A percentile compares a stretch with the other conserved stretches of the same genome.
Evolutionary conservation across 2,797 vertebrate genomes (phyloP).

Genomic region (Acanthis flammea): DNA sequence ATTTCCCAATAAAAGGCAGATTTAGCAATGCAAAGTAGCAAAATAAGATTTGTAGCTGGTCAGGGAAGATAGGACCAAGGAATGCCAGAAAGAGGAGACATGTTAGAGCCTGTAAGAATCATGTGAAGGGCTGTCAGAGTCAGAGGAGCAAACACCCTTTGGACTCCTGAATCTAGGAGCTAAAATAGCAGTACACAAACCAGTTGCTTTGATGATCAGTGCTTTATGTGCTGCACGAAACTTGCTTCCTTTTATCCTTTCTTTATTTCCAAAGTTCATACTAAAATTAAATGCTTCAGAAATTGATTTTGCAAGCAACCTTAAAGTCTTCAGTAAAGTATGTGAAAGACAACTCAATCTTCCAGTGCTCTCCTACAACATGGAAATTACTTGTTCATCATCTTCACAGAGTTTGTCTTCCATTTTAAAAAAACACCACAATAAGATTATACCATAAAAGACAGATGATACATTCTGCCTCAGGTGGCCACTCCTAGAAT

Average conservation of each 20-base stretch:
- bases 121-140: neutral
- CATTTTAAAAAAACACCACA: neutral
- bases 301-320: neutral
- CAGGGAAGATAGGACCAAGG: neutral
- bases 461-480: neutral
- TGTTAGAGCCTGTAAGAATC: neutral
- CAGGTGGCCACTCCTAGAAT: neutral
- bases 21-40: neutral
- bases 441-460: neutral
- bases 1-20: neutral
- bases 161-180: neutral
- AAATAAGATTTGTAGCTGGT: neutral
- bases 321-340: neutral
- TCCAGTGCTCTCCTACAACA: neutral
- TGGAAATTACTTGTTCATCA: neutral
- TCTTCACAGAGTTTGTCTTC: neutral
- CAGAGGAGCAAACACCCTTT: neutral
- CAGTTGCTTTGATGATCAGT: neutral
- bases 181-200: neutral
- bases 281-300: neutral
- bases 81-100: neutral
- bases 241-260: neutral
- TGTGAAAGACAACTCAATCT: neutral
- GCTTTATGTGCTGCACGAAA: neutral
- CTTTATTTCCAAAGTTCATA: neutral